Base-by-base conservation (phyloP, 2,888 invertebrate species). In the Agapetus fuscipes region DNA sequence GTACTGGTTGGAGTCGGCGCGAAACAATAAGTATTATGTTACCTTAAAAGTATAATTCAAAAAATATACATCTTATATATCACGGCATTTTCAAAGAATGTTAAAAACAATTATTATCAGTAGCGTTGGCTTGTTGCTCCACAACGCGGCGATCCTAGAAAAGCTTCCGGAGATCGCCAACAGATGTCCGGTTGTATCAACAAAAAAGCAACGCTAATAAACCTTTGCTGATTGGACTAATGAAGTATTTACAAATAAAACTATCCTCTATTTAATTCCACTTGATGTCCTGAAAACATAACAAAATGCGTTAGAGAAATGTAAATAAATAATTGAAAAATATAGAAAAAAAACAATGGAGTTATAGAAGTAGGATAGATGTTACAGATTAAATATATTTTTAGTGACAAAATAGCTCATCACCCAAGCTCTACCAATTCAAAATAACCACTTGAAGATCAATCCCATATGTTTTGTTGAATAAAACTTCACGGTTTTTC, bases 211-310 rank as follows among this genome's bases (percentile, higher is more conserved):
- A n/a, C n/a, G n/a, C n/a, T n/a, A n/a, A n/a, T n/a, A n/a, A n/a
- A n/a, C n/a, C n/a, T n/a, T n/a, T n/a, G n/a, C n/a, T n/a, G n/a
- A n/a, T n/a, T n/a, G n/a, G 11, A 16, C 26, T 17, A 35, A 15
- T 17, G 34, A 16, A 33, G 36, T 41, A 37, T 41, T 14, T 41
- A 41, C 34, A 37, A 20, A 37, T 30, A 41, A 34, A 35, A 30
- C 31, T 30, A 39, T 17, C 10, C 30, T 35, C 15, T 27, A 27
- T 35, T 29, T 48, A 48, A 40, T 48, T 48, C 48, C 48, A 48
- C 34, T 48, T 48, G 40, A 48, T 48, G 41, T 48, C 48, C 48
- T 48, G 48, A 24, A 48, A 48, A 37, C 34, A n/a, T n/a, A 34
- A 37, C 26, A 33, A 38, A 34, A 35, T 10, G 6, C 20, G 5